Conservation (phyloP, 2,797 vertebrate genomes). For the Leptatherina wallacei region DNA sequence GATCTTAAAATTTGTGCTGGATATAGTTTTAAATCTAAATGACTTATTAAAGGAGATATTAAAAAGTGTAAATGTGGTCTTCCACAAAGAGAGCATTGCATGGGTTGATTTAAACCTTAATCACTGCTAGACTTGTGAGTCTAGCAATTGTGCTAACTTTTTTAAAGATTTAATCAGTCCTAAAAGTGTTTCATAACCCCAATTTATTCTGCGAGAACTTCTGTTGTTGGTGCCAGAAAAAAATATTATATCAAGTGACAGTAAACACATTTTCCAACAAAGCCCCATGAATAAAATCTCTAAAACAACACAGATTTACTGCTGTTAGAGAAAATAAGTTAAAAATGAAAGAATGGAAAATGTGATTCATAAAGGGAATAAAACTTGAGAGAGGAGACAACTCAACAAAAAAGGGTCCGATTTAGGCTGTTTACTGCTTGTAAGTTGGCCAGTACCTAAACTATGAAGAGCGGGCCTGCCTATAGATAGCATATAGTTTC, state of each 20-base stretch:
- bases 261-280: background rate
- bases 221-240: background rate
- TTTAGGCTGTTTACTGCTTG: background rate
- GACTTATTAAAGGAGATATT: background rate
- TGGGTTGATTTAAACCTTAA: background rate
- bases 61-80: background rate
- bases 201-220: background rate
- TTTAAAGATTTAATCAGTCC: conserved; percentile 7
- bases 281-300: background rate
- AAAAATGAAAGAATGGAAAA: background rate
- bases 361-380: background rate
- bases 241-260: conserved; percentile 4
- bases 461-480: background rate
- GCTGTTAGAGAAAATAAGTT: background rate
- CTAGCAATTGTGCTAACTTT: background rate
- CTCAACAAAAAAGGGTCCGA: background rate
- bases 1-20: too few species aligned
- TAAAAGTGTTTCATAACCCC: background rate
- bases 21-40: too few species aligned
- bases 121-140: background rate
- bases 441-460: background rate
- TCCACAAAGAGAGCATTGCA: background rate
- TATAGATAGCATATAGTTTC: too few species aligned
- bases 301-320: background rate
- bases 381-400: background rate